A percentile compares a stretch with the other conserved stretches of the same genome.
phyloP scores from a whole-genome alignment of 2,888 invertebrate genomes.

The Platerodrilus igneus region DNA sequence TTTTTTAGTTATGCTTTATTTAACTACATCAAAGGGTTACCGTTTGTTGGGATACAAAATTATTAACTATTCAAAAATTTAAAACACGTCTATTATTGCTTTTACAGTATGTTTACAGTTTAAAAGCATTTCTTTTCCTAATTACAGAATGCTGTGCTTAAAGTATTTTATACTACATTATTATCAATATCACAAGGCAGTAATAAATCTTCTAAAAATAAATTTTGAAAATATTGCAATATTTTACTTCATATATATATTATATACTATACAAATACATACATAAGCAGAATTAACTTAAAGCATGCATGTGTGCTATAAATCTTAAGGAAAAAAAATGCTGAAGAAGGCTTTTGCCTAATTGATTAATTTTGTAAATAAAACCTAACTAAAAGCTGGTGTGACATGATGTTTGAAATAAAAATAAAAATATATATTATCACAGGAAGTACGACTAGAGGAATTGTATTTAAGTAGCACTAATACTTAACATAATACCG shows the following conservation, averaged over 20 bases:
- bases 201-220: slow-evolving; percentile 22
- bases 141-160: slow-evolving; percentile 7
- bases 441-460: slow-evolving; percentile 25
- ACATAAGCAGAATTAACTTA: too few species aligned
- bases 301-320: too few species aligned
- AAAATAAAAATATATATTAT: slow-evolving; percentile 31
- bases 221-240: too few species aligned
- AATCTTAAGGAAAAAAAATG: slow-evolving; percentile 15
- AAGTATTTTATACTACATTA: slow-evolving; percentile 13
- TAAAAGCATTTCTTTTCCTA: slow-evolving; percentile 21
- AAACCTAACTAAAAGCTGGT: slow-evolving; percentile 48
- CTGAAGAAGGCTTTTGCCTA: slow-evolving; percentile 6
- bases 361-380: slow-evolving; percentile 35
- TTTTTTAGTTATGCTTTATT: slow-evolving; percentile 46
- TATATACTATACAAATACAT: too few species aligned
- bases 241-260: too few species aligned
- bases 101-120: slow-evolving; percentile 18
- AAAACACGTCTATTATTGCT: slow-evolving; percentile 17
- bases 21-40: too few species aligned
- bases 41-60: slow-evolving; percentile 21
- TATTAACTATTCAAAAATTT: slow-evolving; percentile 6
- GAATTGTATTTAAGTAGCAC: slow-evolving; percentile 24
- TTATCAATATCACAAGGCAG: slow-evolving; percentile 16
- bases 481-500: too few species aligned
- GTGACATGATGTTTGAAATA: slow-evolving; percentile 40